Evolutionary conservation across 2,113 vertebrate genomes (phyloP).

Genomic region (Gallinago media): DNA sequence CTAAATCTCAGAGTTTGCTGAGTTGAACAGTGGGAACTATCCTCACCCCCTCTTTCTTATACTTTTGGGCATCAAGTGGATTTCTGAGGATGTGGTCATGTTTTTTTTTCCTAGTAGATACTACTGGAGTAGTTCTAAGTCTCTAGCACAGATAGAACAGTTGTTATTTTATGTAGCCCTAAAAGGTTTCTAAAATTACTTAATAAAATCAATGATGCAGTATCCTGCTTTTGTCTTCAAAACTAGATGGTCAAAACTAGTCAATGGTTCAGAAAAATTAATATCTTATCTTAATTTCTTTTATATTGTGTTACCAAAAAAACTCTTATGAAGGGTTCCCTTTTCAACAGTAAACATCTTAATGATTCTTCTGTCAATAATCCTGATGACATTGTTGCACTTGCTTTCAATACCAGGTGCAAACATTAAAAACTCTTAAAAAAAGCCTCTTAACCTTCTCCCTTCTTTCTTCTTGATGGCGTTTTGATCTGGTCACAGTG

Average conservation of each 20-base stretch:
- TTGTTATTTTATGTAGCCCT: neutral
- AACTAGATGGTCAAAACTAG: neutral
- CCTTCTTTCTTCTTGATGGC: neutral
- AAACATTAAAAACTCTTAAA: neutral
- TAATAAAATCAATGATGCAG: neutral
- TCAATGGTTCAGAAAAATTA: neutral
- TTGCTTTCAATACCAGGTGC: neutral
- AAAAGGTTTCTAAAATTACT: neutral
- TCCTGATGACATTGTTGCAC: neutral
- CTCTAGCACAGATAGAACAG: neutral
- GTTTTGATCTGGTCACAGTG: neutral
- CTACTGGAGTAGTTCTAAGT: neutral
- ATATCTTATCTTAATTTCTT: neutral
- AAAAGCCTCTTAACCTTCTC: neutral
- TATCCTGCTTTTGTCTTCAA: neutral
- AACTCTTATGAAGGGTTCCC: neutral
- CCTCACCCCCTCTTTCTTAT: neutral
- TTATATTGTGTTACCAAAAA: neutral
- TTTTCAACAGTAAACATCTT: neutral
- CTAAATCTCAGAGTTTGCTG: neutral
- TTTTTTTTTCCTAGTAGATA: neutral
- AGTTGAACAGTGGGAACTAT: neutral
- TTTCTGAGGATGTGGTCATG: neutral
- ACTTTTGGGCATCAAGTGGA: neutral
- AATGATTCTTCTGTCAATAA: neutral